Evolutionary conservation across 2,888 invertebrate species (phyloP).

Genomic region (Rhodophaea formosa): DNA sequence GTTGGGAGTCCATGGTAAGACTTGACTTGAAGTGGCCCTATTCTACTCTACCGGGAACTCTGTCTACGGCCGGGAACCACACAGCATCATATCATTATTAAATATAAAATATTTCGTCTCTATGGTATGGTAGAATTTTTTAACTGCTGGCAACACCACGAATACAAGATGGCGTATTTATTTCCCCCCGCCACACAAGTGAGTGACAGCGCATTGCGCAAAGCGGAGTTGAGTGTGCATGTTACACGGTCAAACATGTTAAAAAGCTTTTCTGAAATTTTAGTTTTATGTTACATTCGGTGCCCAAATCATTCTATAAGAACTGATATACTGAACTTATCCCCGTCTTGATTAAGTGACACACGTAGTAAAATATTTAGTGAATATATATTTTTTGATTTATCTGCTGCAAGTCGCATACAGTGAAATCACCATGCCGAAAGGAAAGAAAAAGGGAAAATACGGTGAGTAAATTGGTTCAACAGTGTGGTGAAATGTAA

Average conservation of each 20-base stretch:
- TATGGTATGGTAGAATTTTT: background rate
- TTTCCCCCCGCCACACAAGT: conserved; percentile 37
- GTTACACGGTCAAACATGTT: conserved; percentile 84
- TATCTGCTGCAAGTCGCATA: conserved; percentile 62
- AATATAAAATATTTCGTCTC: background rate
- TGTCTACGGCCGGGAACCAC: no score
- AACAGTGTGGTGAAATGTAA: conserved; percentile 19
- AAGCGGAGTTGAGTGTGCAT: conserved; percentile 74
- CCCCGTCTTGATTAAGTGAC: conserved; percentile 88
- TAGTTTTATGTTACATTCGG: conserved; percentile 86
- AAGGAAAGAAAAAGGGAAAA: conserved; percentile 88
- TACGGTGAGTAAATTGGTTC: conserved; percentile 78
- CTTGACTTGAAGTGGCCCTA: no score
- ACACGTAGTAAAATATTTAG: conserved; percentile 71
- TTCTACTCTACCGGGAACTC: no score
- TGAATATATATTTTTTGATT: conserved; percentile 80
- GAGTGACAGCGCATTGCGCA: conserved; percentile 73
- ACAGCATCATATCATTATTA: no score
- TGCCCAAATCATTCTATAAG: conserved; percentile 85
- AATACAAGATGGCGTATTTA: conserved; percentile 55
- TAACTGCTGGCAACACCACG: conserved; percentile 40
- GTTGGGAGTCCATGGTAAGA: no score
- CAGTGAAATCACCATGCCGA: conserved; percentile 83
- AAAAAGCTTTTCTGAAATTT: conserved; percentile 87
- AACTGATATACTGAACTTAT: conserved; percentile 87